A percentile compares a stretch with the other conserved stretches of the same genome.
Conservation (phyloP, 2,113 vertebrate species). For the Apodemus speciosus region DNA sequence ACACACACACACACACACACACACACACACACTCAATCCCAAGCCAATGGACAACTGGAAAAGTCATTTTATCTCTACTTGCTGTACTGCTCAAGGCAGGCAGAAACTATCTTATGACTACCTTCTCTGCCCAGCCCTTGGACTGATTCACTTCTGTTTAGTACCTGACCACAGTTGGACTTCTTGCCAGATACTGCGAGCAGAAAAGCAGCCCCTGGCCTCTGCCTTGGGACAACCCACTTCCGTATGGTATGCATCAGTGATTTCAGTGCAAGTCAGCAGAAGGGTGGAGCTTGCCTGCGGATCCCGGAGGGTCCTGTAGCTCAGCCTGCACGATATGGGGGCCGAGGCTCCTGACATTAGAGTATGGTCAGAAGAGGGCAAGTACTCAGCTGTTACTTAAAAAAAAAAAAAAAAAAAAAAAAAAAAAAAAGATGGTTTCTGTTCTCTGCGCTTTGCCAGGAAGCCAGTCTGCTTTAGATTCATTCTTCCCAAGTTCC, state of each 20-base stretch:
- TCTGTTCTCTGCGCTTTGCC: slow-evolving; percentile 18
- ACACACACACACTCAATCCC: neutral
- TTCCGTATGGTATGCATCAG: neutral
- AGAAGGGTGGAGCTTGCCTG: neutral
- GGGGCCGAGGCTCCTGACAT: slow-evolving; percentile 15
- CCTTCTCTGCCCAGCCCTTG: neutral
- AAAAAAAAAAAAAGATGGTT: neutral
- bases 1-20: neutral
- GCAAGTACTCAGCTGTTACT: neutral
- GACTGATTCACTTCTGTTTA: neutral
- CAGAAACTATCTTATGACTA: neutral
- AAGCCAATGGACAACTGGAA: neutral
- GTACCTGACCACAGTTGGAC: neutral
- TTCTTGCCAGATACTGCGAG: neutral
- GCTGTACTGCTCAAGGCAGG: neutral
- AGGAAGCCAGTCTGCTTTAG: neutral
- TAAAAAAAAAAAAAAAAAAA: neutral
- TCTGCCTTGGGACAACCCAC: neutral
- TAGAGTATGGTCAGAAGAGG: neutral
- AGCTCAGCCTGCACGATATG: neutral
- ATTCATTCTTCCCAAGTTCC: neutral
- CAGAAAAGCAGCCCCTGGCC: neutral
- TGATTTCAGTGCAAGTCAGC: neutral
- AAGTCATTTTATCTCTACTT: neutral
- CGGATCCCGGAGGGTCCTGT: neutral